Conservation (phyloP, 2,888 invertebrate genomes). For the Tenthredo amoena region DNA sequence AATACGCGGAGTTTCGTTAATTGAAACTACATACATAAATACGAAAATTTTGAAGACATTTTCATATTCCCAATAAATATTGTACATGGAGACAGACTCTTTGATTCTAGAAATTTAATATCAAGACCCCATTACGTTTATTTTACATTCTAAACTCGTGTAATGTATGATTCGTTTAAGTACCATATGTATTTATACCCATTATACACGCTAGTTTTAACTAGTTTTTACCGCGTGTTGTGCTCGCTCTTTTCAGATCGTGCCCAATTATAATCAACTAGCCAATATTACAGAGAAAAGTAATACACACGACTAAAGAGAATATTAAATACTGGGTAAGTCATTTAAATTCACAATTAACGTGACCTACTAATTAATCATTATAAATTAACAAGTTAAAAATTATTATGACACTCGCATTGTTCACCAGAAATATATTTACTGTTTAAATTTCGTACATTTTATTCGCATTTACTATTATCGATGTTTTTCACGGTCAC, state of each 20-base stretch:
- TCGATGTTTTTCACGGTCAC: not conserved
- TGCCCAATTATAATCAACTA: conserved; percentile 16
- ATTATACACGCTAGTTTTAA: conserved; percentile 27
- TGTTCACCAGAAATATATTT: not conserved
- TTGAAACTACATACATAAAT: conserved; percentile 14
- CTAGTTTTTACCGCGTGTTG: conserved; percentile 34
- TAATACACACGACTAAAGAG: not conserved
- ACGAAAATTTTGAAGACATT: conserved; percentile 60
- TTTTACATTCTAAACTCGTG: conserved; percentile 24
- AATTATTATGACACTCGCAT: not conserved
- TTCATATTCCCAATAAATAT: conserved; percentile 63
- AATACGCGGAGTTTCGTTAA: conserved; percentile 48
- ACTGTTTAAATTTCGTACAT: not conserved
- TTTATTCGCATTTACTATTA: not conserved
- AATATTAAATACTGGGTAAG: conserved; percentile 21
- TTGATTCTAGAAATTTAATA: conserved; percentile 26
- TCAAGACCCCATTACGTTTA: not conserved
- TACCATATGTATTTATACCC: conserved; percentile 19
- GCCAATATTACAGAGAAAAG: not conserved
- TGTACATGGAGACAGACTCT: conserved; percentile 57
- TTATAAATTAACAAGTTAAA: not conserved
- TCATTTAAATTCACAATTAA: conserved; percentile 4
- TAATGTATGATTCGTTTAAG: conserved; percentile 12
- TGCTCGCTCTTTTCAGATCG: conserved; percentile 17
- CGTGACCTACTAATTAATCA: conserved; percentile 5